These are phyloP conservation scores for Plagiodera versicolora DNA, from an alignment of 2,888 invertebrate species.

Conservation along the genomic window DNA sequence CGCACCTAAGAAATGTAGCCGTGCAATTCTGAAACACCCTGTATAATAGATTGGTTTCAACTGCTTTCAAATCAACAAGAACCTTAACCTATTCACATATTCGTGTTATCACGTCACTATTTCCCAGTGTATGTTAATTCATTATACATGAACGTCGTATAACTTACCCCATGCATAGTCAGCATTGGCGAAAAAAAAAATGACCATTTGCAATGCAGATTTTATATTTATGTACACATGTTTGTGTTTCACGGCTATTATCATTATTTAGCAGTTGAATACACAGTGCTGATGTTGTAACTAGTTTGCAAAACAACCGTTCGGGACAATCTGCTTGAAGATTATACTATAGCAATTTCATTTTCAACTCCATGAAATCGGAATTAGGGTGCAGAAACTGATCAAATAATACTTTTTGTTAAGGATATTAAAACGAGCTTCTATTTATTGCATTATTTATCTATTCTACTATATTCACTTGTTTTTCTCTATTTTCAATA, in stretches of 20 bases:
- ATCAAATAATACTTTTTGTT: too few species aligned
- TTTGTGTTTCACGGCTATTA: slow-evolving; percentile 16
- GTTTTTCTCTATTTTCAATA: too few species aligned
- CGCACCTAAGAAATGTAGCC: too few species aligned
- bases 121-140: background rate
- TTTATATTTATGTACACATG: slow-evolving; percentile 21
- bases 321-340: background rate
- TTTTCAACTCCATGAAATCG: too few species aligned
- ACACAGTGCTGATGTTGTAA: background rate
- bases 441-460: too few species aligned
- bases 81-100: too few species aligned
- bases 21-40: too few species aligned
- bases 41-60: too few species aligned
- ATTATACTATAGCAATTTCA: background rate
- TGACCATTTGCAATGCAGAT: slow-evolving; percentile 32
- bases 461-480: too few species aligned
- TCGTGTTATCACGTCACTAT: background rate
- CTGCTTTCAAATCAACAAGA: too few species aligned
- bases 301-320: background rate
- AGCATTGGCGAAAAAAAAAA: slow-evolving; percentile 22
- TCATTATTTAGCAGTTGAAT: slow-evolving; percentile 13
- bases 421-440: too few species aligned
- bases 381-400: too few species aligned
- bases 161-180: slow-evolving; percentile 20
- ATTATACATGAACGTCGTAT: slow-evolving; percentile 15